Percentiles rank a stretch among this genome's conserved stretches.
Conservation (phyloP, 2,113 vertebrate genomes). For the Shinisaurus crocodilurus region DNA sequence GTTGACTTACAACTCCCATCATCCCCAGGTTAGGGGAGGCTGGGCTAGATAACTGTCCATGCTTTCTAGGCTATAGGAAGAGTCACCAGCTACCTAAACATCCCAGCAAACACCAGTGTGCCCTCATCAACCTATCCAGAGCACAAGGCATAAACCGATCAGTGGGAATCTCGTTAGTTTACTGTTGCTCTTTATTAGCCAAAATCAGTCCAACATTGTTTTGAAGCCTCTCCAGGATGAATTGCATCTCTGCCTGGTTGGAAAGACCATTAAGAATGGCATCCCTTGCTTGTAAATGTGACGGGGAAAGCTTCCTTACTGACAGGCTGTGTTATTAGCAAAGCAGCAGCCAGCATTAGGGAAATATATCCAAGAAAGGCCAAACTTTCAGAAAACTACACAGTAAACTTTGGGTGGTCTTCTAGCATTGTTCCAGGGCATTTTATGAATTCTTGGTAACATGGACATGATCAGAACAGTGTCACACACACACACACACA, state of each 20-base stretch:
- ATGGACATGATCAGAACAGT: not conserved
- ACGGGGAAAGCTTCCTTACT: conserved; percentile 7
- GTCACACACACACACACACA: not conserved
- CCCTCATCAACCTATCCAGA: conserved; percentile 43
- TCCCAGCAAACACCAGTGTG: not conserved
- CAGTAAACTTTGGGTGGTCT: not conserved
- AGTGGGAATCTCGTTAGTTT: conserved; percentile 61
- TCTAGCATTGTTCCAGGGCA: not conserved
- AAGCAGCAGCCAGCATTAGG: conserved; percentile 25
- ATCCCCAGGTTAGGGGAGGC: too few relatives aligned
- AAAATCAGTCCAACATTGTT: conserved; percentile 59
- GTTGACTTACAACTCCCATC: too few relatives aligned
- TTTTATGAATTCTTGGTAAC: not conserved
- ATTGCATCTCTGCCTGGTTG: conserved; percentile 34
- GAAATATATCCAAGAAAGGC: conserved; percentile 7
- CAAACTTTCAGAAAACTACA: not conserved
- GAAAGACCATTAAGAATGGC: conserved; percentile 39
- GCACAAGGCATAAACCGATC: conserved; percentile 47
- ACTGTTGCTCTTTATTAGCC: conserved; percentile 56
- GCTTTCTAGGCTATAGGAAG: conserved; percentile 14
- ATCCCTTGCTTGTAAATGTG: conserved; percentile 47
- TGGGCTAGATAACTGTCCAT: not conserved
- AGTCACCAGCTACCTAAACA: conserved; percentile 21
- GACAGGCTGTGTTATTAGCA: conserved; percentile 37
- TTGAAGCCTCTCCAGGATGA: conserved; percentile 56